Conservation (phyloP, 2,888 invertebrate genomes). For the Cosmia trapezina region DNA sequence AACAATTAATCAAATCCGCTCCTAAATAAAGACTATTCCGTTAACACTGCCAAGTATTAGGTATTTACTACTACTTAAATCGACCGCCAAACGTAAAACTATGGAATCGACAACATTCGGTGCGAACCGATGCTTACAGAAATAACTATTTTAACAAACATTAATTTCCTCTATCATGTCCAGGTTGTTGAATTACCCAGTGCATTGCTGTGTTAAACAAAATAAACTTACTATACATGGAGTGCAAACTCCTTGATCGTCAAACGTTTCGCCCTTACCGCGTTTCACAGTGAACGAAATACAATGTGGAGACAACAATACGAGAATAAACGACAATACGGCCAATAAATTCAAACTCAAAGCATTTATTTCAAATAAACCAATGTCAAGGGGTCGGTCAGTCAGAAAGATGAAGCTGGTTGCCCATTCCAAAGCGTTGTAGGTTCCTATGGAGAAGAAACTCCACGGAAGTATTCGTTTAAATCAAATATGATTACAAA, state of each 20-base stretch:
- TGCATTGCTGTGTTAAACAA: neutral
- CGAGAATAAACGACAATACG: neutral
- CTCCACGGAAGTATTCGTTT: too few relatives aligned
- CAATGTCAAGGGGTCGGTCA: too few relatives aligned
- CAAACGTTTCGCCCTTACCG: neutral
- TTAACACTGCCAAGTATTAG: slow-evolving; percentile 17
- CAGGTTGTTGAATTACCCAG: neutral
- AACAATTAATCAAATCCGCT: too few relatives aligned
- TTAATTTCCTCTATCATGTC: neutral
- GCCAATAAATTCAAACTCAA: too few relatives aligned
- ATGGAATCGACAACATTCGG: slow-evolving; percentile 15
- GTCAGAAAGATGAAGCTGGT: too few relatives aligned
- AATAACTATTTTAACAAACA: neutral
- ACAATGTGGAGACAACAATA: neutral
- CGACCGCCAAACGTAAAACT: slow-evolving; percentile 12
- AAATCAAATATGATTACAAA: too few relatives aligned
- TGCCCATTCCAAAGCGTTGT: too few relatives aligned
- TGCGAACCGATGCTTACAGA: slow-evolving; percentile 20
- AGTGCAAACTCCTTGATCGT: neutral
- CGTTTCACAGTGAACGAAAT: slow-evolving; percentile 1
- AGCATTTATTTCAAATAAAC: too few relatives aligned
- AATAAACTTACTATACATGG: neutral
- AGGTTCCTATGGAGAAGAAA: too few relatives aligned
- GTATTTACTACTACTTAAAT: neutral
- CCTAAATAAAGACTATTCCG: neutral